Percentiles rank a stretch among this genome's conserved stretches.
Conservation (phyloP, 2,888 invertebrate species). For the Azorinus chamasolen region DNA sequence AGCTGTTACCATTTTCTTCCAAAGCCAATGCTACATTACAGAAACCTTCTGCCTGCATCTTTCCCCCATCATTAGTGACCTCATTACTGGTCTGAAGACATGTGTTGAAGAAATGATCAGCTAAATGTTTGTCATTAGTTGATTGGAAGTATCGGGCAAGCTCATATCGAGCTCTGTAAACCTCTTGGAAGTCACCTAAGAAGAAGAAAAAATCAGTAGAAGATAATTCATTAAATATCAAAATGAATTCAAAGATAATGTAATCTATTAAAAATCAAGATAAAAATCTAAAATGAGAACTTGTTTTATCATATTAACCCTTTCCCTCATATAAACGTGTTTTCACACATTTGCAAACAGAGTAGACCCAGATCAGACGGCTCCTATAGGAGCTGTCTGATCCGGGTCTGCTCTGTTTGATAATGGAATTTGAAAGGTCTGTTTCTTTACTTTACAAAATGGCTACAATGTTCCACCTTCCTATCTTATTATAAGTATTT, state of each 20-base stretch:
- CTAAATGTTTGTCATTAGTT: slow-evolving; percentile 84
- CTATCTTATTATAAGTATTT: background rate
- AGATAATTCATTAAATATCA: background rate
- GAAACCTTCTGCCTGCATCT: slow-evolving; percentile 83
- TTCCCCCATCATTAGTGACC: slow-evolving; percentile 78
- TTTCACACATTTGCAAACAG: too few relatives aligned
- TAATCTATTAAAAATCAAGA: background rate
- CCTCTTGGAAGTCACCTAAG: slow-evolving; percentile 79
- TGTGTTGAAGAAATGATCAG: slow-evolving; percentile 84
- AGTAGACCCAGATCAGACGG: too few relatives aligned
- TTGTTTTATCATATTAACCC: too few relatives aligned
- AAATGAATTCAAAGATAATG: background rate
- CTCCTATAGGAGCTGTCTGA: too few relatives aligned
- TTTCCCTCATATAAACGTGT: too few relatives aligned
- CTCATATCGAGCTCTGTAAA: slow-evolving; percentile 80
- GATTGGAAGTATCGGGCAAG: slow-evolving; percentile 84
- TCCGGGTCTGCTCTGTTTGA: too few relatives aligned
- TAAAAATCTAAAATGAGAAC: background rate
- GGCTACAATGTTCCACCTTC: too few relatives aligned
- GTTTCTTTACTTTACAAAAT: too few relatives aligned
- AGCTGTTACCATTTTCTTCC: slow-evolving; percentile 82
- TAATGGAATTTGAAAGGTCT: too few relatives aligned
- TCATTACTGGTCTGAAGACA: slow-evolving; percentile 79
- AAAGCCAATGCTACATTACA: slow-evolving; percentile 84
- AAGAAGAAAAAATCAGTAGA: slow-evolving; percentile 12